Percentiles rank a stretch among this genome's conserved stretches.
phyloP scores from a whole-genome alignment of 2,113 vertebrate genomes.

The Emydura subglobosa region DNA sequence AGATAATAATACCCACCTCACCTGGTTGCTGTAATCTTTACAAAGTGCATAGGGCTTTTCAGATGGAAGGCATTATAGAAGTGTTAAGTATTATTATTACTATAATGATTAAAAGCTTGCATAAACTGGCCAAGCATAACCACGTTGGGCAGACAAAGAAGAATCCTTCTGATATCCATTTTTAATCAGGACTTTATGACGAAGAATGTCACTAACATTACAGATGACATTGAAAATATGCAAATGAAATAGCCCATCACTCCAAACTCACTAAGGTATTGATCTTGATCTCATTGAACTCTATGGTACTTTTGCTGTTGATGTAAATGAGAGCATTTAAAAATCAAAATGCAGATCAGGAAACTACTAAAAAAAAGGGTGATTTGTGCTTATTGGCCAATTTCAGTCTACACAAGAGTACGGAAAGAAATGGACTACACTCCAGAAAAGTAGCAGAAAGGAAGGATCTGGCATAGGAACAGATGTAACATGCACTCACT shows the following conservation, averaged over 20 bases:
- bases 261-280: neutral
- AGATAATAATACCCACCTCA: neutral
- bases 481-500: neutral
- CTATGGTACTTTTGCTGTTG: neutral
- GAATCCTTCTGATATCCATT: neutral
- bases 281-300: neutral
- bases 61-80: neutral
- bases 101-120: neutral
- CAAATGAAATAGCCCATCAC: neutral
- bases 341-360: neutral
- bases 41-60: neutral
- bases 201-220: neutral
- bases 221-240: neutral
- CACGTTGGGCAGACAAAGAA: neutral
- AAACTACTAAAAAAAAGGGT: neutral
- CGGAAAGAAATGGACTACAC: neutral
- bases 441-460: constrained; percentile 3
- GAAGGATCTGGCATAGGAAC: neutral
- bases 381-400: neutral
- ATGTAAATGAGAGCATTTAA: neutral
- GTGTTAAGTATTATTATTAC: neutral
- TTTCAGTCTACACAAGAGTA: neutral
- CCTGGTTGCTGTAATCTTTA: neutral
- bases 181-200: neutral
- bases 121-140: neutral